Conservation (phyloP, 2,888 invertebrate genomes). For the Zeuzera pyrina region DNA sequence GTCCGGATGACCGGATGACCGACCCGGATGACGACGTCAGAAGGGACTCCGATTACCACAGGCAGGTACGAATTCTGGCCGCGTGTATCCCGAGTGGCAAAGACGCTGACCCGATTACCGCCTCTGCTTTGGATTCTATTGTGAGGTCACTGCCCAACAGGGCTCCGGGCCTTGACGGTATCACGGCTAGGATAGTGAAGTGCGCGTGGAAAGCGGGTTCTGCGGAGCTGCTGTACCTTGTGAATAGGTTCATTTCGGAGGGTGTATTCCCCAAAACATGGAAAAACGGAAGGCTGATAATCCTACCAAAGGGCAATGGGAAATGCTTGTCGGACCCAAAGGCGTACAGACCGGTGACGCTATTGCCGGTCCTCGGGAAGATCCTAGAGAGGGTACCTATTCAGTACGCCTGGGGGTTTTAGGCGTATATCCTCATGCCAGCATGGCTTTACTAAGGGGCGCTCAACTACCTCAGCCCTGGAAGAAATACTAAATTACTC, state of each 20-base stretch:
- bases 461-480: constrained; percentile 21
- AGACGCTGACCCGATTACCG: constrained; percentile 8
- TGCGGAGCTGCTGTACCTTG: background rate
- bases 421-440: constrained; percentile 15
- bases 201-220: background rate
- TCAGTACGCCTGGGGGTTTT: constrained; percentile 8
- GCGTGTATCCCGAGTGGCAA: constrained; percentile 13
- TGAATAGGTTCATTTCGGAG: background rate
- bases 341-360: constrained; percentile 19
- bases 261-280: constrained; percentile 8
- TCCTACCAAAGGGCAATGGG: constrained; percentile 11
- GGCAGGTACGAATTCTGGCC: constrained; percentile 13
- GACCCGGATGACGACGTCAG: too few species aligned
- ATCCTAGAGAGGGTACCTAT: constrained; percentile 21
- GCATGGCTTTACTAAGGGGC: constrained; percentile 23
- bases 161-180: constrained; percentile 7
- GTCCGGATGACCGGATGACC: too few species aligned
- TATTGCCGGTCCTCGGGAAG: constrained; percentile 24
- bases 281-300: constrained; percentile 8
- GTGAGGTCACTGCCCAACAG: constrained; percentile 2
- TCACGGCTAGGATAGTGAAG: constrained; percentile 1
- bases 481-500: background rate
- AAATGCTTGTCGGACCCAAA: constrained; percentile 4
- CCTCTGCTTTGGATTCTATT: background rate
- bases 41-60: constrained; percentile 18